A percentile compares a stretch with the other conserved stretches of the same genome.
Evolutionary conservation across 2,888 invertebrate genomes (phyloP).

Genomic region (Coronaproctus castanopsis): DNA sequence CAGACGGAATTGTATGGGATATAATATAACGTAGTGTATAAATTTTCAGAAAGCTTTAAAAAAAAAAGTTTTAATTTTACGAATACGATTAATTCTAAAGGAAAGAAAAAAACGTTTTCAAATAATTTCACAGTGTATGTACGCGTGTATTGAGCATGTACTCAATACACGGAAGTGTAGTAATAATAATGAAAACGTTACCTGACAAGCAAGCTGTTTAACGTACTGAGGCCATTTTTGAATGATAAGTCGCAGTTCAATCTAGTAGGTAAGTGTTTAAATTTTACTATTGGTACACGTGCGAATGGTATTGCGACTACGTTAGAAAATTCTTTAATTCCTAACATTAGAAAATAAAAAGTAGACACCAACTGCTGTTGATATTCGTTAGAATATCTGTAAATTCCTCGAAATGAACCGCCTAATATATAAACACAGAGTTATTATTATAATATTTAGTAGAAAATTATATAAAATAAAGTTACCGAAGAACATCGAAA

Average conservation of each 20-base stretch:
- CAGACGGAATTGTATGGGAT: too few relatives aligned
- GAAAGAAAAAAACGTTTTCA: too few relatives aligned
- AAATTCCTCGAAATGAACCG: conserved; percentile 5
- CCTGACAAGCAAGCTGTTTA: conserved; percentile 17
- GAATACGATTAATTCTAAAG: too few relatives aligned
- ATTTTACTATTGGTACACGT: conserved; percentile 17
- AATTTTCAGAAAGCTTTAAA: too few relatives aligned
- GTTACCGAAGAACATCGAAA: too few relatives aligned
- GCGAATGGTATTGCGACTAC: conserved; percentile 15
- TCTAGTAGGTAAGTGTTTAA: conserved; percentile 12
- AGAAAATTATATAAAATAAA: background rate
- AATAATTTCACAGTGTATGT: too few relatives aligned
- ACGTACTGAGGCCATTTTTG: conserved; percentile 17
- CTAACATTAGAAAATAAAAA: conserved; percentile 3
- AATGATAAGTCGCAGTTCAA: conserved; percentile 16
- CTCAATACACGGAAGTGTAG: too few relatives aligned
- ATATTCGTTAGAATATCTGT: background rate
- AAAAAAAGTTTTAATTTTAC: too few relatives aligned
- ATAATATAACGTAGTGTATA: too few relatives aligned
- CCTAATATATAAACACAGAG: background rate
- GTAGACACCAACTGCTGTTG: conserved; percentile 6
- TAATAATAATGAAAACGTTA: too few relatives aligned
- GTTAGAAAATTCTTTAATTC: conserved; percentile 8
- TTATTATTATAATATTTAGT: background rate
- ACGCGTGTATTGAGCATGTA: too few relatives aligned